These are phyloP conservation scores for Zoanthus sansibaricus DNA, from an alignment of 92 coral and sea anemone genomes.

Conservation along the genomic window DNA sequence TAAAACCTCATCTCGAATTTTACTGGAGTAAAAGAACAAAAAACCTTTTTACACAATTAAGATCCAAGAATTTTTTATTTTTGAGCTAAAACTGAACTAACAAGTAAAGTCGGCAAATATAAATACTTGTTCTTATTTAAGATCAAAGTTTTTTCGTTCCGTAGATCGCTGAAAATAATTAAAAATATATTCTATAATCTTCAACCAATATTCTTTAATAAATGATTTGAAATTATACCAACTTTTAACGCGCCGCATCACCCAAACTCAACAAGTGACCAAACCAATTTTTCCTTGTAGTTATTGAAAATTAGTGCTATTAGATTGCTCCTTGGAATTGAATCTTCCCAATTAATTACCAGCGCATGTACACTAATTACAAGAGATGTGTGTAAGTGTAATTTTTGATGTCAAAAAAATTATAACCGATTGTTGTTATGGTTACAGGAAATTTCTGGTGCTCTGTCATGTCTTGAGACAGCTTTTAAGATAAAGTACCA, in stretches of 20 bases:
- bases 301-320: constrained; percentile 26
- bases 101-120: no score
- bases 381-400: not conserved
- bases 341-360: constrained; percentile 30
- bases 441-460: not conserved
- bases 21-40: no score
- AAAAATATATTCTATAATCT: not conserved
- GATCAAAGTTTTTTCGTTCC: not conserved
- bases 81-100: no score
- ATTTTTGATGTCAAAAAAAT: not conserved
- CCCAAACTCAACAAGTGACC: not conserved
- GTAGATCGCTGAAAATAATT: not conserved
- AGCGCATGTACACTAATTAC: not conserved
- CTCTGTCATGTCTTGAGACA: not conserved
- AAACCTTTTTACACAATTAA: no score
- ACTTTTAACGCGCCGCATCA: constrained; percentile 11
- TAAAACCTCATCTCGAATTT: no score
- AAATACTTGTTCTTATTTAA: not conserved
- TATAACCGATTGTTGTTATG: constrained; percentile 20
- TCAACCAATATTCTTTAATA: not conserved
- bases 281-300: not conserved
- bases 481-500: constrained; percentile 10
- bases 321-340: constrained; percentile 19
- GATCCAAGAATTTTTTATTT: no score
- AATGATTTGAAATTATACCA: not conserved